A percentile compares a stretch with the other conserved stretches of the same genome.
Conservation (phyloP, 2,797 vertebrate genomes). For the Lutjanus argentimaculatus region DNA sequence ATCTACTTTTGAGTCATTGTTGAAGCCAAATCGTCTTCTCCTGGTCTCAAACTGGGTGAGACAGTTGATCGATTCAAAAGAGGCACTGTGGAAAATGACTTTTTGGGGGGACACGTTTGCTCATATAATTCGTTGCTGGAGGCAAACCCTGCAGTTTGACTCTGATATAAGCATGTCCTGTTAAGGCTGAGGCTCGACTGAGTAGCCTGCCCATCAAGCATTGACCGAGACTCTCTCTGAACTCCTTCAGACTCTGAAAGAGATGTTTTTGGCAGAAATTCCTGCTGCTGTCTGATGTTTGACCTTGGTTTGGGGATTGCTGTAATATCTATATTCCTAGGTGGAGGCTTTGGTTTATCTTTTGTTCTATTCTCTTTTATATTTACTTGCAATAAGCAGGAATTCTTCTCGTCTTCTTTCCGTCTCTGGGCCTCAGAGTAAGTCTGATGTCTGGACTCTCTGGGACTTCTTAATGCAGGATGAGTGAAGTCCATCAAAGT, state of each 20-base stretch:
- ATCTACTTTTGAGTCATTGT: constrained; percentile 27
- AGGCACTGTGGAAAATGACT: constrained; percentile 25
- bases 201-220: constrained; percentile 38
- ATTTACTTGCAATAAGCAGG: constrained; percentile 64
- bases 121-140: constrained; percentile 31
- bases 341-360: constrained; percentile 45
- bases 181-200: constrained; percentile 37
- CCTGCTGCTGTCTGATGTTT: constrained; percentile 48
- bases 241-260: constrained; percentile 48
- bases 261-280: constrained; percentile 38
- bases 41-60: constrained; percentile 39
- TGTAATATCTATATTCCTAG: constrained; percentile 46
- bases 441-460: constrained; percentile 42
- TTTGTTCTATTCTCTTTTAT: constrained; percentile 64
- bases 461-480: constrained; percentile 36
- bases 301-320: constrained; percentile 44
- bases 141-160: constrained; percentile 30
- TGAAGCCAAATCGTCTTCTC: constrained; percentile 41
- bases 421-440: constrained; percentile 45
- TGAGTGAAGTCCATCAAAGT: constrained; percentile 66
- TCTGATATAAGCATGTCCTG: constrained; percentile 43
- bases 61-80: constrained; percentile 4
- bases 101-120: constrained; percentile 32
- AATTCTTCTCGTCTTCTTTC: constrained; percentile 26
- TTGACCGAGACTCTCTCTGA: constrained; percentile 50